Evolutionary conservation across 2,888 invertebrate species (phyloP).

Genomic region (Leistus spinibarbis): DNA sequence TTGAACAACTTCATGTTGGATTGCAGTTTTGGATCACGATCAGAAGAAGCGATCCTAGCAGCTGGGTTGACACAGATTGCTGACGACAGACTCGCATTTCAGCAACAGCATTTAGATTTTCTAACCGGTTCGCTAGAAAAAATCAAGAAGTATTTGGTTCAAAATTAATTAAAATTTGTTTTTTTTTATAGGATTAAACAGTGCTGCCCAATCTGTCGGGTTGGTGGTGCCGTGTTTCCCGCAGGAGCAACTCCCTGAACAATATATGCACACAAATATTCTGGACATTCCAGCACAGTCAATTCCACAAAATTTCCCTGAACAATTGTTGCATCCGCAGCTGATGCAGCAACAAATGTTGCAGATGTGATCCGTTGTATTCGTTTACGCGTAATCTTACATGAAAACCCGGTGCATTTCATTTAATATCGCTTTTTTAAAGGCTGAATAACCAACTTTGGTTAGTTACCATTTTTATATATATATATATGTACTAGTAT

Average conservation of each 20-base stretch:
- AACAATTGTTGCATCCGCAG: constrained; percentile 17
- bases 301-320: background rate
- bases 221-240: constrained; percentile 19
- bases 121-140: background rate
- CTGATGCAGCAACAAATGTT: constrained; percentile 17
- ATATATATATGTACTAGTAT: background rate
- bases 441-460: background rate
- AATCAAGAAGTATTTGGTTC: background rate
- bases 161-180: background rate
- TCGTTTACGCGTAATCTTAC: background rate
- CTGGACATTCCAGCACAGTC: background rate
- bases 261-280: background rate
- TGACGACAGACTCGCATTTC: constrained; percentile 6
- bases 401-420: background rate
- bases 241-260: constrained; percentile 5
- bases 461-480: background rate
- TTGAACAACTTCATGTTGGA: background rate
- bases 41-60: background rate
- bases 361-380: constrained; percentile 25
- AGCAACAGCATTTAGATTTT: constrained; percentile 11
- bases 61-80: background rate
- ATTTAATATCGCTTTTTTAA: background rate
- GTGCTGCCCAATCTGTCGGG: constrained; percentile 6
- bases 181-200: background rate
- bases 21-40: background rate